Base-by-base conservation (phyloP, 2,113 vertebrate species). In the Phrynocephalus versicolor region DNA sequence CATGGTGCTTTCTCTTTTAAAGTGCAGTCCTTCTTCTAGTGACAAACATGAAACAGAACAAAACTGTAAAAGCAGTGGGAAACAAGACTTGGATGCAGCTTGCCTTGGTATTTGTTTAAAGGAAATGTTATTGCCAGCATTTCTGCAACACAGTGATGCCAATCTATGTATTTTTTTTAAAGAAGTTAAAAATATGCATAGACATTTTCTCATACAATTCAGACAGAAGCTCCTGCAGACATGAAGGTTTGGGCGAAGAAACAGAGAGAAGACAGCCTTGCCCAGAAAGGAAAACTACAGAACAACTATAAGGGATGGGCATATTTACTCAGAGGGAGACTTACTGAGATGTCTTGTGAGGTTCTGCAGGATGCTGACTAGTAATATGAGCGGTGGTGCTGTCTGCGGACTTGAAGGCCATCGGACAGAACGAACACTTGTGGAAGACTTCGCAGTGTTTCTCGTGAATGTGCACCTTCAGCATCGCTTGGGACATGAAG, bases 371-470 rank as follows among this genome's bases (percentile, higher is more conserved):
- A 86, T 99, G 98, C 93, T 99, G 98, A 81, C 94, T 96, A 89
- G 97, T 93, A 33, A 98, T 94, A 94, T 99, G 98, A 73, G 96
- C 96, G 0, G 92, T 92, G 55, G 97, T 98, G 94, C 95, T 96
- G 81, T 97, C 94, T 1, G 96, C 94, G 0, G 97, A 97, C 96
- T 98, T 99, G 95, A 98, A 99, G 94, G 98, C 98, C 96, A 98
- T 97, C 0, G 98, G 98, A 93, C 98, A 99, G 85, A 97, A 94
- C 78, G 97, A 97, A 95, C 98, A 99, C 90, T 98, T 99, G 95
- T 98, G 97, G 93, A 99, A 98, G 88, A 98, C 95, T 92, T 98
- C 97, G 85, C 97, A 98, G 94, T 99, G 98, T 89, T 97, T 98
- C 91, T 98, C 98, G 0, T 98, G 97, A 82, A 99, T 97, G 94